phyloP scores from a whole-genome alignment of 1,140 invertebrate species.

The Philaenus spumarius region DNA sequence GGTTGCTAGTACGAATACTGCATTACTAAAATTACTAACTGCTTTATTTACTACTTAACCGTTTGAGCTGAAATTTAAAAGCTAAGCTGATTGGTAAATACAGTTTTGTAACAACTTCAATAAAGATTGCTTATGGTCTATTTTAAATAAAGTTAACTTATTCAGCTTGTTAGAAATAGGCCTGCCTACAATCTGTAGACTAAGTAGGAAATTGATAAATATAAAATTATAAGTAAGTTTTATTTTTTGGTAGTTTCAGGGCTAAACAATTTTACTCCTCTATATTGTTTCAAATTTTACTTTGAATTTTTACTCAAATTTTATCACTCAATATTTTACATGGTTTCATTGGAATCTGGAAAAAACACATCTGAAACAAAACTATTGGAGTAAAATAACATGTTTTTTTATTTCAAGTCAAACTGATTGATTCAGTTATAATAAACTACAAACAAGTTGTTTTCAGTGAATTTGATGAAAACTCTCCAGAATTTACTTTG shows the following conservation, averaged over 20 bases:
- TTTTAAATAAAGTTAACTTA: too few relatives aligned
- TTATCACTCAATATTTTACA: background rate
- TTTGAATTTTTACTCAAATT: too few relatives aligned
- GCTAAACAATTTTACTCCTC: too few relatives aligned
- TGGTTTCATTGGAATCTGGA: background rate
- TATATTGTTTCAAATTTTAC: too few relatives aligned
- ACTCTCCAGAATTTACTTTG: conserved; percentile 66
- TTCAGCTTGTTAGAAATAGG: too few relatives aligned
- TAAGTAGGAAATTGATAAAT: too few relatives aligned
- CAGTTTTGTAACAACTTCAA: too few relatives aligned
- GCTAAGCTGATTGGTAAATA: background rate
- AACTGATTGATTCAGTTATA: background rate
- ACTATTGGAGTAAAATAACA: background rate
- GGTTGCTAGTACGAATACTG: too few relatives aligned
- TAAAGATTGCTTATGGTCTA: too few relatives aligned
- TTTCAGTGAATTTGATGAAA: conserved; percentile 64
- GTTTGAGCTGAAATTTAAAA: background rate
- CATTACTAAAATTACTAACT: too few relatives aligned
- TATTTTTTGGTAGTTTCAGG: background rate
- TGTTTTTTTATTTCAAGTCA: background rate
- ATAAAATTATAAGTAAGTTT: background rate
- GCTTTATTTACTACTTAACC: too few relatives aligned
- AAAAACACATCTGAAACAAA: background rate
- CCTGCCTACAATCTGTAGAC: too few relatives aligned
- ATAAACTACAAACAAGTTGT: conserved; percentile 27